phyloP scores from a whole-genome alignment of 2,888 invertebrate genomes.

The Sinopyrophorus schimmeli region DNA sequence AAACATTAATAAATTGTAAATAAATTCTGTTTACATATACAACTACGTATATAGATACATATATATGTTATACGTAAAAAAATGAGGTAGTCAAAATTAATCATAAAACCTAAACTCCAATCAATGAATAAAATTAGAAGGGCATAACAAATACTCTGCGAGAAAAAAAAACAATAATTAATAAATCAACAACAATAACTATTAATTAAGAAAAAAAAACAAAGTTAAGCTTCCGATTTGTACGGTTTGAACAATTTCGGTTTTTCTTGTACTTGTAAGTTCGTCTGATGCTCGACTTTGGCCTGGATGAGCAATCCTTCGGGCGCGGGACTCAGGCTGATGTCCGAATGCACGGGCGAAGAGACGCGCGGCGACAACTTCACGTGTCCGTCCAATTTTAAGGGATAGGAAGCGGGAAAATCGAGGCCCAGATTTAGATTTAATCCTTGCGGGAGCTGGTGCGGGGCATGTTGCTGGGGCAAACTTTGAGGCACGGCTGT shows the following conservation, averaged over 20 bases:
- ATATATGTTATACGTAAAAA: no score
- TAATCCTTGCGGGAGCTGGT: constrained; percentile 43
- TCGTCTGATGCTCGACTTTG: constrained; percentile 43
- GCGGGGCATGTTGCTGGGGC: constrained; percentile 50
- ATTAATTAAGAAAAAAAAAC: no score
- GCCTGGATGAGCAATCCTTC: constrained; percentile 50
- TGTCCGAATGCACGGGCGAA: constrained; percentile 51
- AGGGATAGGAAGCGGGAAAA: constrained; percentile 36
- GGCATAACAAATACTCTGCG: no score
- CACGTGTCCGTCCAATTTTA: constrained; percentile 28
- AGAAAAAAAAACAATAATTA: constrained; percentile 5
- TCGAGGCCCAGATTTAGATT: constrained; percentile 46
- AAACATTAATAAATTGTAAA: no score
- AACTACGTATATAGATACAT: no score
- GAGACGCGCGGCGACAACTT: constrained; percentile 36
- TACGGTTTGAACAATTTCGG: constrained; percentile 79
- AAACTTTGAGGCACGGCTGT: constrained; percentile 53
- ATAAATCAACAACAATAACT: constrained; percentile 4
- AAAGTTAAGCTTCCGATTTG: constrained; percentile 60
- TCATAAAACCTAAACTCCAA: no score
- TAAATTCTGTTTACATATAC: no score
- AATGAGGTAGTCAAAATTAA: no score
- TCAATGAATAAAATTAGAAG: no score
- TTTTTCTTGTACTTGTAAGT: constrained; percentile 53
- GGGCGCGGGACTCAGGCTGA: constrained; percentile 52